Base-by-base conservation (phyloP, 2,888 invertebrate species). In the Eristalis arbustorum region DNA sequence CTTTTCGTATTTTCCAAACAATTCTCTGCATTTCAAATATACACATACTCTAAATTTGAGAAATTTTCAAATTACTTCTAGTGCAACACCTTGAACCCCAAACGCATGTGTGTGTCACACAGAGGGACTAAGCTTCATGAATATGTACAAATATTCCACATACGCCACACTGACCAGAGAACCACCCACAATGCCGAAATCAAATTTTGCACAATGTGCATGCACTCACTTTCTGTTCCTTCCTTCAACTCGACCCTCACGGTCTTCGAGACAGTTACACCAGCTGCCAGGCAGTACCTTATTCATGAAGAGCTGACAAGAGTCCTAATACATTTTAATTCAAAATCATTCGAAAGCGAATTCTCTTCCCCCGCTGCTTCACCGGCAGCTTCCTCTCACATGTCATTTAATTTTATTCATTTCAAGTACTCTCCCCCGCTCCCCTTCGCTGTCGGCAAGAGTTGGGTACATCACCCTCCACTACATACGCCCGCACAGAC, bases 331-430 rank as follows among this genome's bases (percentile, higher is more conserved):
- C 72, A 79, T 87, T 87, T 87, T 83, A 78, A 79, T 87, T 83
- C 75, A 72, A 79, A 87, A 87, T 79, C 75, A 83, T 87, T 87
- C 71, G 64, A 71, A 83, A 66, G 63, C 64, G 61, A 56, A 49
- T 8, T 18, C 49, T 8, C 71, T 87, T 61, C 64, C 66, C 18
- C 31, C 57, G 66, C 40, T 42, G 25, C 63, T 31, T 67, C 69
- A 62, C 67, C 56, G 14, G 3, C 37, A 23, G 22, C n/a, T n/a
- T n/a, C 42, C 25, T 23, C n/a, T 37, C 42, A 8, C 64, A 64
- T 83, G 77, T 74, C 87, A 78, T 78, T 79, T 87, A 87, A 87
- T 79, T 83, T 87, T 72, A 87, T 87, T 83, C 87, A 87, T 87
- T 64, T 68, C 63, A 75, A 72, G 83, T 57, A 79, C 31, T 59